Evolutionary conservation across 2,113 vertebrate genomes (phyloP).

Genomic region (Laterallus jamaicensis): DNA sequence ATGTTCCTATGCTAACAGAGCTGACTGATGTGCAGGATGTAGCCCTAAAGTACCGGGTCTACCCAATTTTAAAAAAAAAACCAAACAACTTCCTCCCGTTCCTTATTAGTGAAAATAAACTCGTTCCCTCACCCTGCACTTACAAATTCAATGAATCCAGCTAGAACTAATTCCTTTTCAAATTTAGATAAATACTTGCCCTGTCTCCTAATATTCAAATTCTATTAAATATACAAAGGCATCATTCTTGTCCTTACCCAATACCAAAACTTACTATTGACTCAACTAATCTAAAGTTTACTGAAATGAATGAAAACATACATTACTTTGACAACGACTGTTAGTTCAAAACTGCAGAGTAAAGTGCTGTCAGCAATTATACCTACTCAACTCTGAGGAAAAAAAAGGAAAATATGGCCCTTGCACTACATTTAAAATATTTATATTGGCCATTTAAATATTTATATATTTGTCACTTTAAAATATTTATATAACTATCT

Average conservation of each 20-base stretch:
- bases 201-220: neutral
- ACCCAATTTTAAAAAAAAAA: neutral
- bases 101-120: neutral
- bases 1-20: neutral
- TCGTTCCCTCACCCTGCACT: neutral
- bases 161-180: neutral
- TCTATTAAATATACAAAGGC: neutral
- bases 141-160: neutral
- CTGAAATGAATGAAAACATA: neutral
- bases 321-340: neutral
- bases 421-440: conserved; percentile 54
- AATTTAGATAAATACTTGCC: neutral
- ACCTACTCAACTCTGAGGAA: neutral
- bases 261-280: neutral
- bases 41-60: neutral
- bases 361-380: conserved; percentile 23
- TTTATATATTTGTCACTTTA: conserved; percentile 66
- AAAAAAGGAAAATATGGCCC: neutral
- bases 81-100: neutral
- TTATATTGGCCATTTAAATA: conserved; percentile 68
- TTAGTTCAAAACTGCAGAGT: neutral
- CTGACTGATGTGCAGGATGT: neutral
- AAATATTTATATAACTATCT: conserved; percentile 55
- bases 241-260: neutral
- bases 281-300: neutral